These are phyloP conservation scores for Ptychobarbus kaznakovi DNA, from an alignment of 2,797 vertebrate species.

Conservation along the genomic window DNA sequence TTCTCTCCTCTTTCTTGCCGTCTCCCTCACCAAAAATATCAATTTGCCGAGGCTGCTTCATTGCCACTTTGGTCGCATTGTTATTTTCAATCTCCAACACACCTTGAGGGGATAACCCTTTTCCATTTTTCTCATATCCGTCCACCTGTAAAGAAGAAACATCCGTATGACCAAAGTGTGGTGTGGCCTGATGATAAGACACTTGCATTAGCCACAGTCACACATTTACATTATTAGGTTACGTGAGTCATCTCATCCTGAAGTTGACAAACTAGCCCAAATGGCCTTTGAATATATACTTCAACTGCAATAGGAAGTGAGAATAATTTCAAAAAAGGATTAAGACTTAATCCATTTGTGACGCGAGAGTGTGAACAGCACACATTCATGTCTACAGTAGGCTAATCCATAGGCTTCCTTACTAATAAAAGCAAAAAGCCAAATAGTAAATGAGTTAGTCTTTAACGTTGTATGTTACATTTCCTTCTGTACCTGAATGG, in stretches of 20 bases:
- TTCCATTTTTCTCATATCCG: constrained; percentile 40
- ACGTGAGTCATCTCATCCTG: not conserved
- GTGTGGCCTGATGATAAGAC: constrained; percentile 44
- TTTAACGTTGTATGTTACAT: not conserved
- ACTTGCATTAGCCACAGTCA: constrained; percentile 20
- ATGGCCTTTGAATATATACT: constrained; percentile 25
- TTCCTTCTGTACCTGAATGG: constrained; percentile 21
- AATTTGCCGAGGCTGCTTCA: constrained; percentile 40
- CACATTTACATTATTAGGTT: constrained; percentile 21
- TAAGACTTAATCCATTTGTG: constrained; percentile 40
- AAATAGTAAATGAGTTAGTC: not conserved
- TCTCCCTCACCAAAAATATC: constrained; percentile 47
- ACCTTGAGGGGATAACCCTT: constrained; percentile 34
- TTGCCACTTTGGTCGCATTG: constrained; percentile 44
- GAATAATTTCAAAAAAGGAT: constrained; percentile 38
- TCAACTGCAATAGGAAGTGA: constrained; percentile 20
- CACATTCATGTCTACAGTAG: constrained; percentile 24
- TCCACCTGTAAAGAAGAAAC: constrained; percentile 47
- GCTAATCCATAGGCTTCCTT: constrained; percentile 18
- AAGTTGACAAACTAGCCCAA: constrained; percentile 20
- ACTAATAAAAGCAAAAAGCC: not conserved
- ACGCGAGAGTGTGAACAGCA: constrained; percentile 9
- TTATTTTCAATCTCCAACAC: constrained; percentile 46
- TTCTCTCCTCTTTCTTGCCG: constrained; percentile 38
- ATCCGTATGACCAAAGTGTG: constrained; percentile 42